phyloP scores from a whole-genome alignment of 2,113 vertebrate genomes.

The Prunella himalayana region DNA sequence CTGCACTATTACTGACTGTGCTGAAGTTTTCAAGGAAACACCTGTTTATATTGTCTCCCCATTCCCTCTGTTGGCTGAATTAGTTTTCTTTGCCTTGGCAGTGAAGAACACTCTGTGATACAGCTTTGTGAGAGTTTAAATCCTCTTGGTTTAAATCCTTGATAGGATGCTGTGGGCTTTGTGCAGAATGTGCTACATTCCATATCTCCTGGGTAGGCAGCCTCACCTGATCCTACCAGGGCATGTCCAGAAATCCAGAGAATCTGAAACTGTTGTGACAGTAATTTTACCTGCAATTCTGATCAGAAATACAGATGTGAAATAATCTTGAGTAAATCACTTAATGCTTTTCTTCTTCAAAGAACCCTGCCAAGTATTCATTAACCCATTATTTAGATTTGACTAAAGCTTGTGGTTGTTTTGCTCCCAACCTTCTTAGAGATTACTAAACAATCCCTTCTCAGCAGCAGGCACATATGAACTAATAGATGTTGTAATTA shows the following conservation, averaged over 20 bases:
- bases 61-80: neutral
- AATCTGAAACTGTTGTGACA: neutral
- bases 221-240: neutral
- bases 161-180: neutral
- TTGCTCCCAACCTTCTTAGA: neutral
- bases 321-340: neutral
- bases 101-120: neutral
- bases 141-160: neutral
- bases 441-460: neutral
- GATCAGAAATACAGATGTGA: neutral
- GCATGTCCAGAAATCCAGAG: neutral
- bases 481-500: neutral
- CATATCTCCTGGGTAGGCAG: neutral
- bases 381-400: neutral
- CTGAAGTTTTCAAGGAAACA: slow-evolving; percentile 64
- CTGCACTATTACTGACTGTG: slow-evolving; percentile 27
- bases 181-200: neutral
- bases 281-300: neutral
- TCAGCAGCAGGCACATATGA: neutral
- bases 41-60: slow-evolving; percentile 55
- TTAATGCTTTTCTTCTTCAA: neutral
- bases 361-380: neutral
- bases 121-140: neutral
- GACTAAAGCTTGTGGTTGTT: neutral
- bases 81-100: slow-evolving; percentile 14